Conservation (phyloP, 2,113 vertebrate genomes). For the Nothoprocta perdicaria region DNA sequence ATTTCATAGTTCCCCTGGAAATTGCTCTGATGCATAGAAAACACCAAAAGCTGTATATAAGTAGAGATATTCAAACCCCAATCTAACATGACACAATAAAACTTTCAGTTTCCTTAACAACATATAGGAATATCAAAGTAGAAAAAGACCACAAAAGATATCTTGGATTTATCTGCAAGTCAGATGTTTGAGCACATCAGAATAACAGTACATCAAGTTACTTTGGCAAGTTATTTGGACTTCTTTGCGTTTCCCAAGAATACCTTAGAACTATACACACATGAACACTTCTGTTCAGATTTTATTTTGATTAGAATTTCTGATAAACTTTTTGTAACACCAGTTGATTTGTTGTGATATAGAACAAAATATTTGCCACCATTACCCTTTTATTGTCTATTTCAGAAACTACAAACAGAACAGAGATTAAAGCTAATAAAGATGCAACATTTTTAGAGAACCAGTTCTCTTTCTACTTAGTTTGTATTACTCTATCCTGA, state of each 20-base stretch:
- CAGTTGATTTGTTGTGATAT: neutral
- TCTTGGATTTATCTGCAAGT: neutral
- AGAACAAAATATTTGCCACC: neutral
- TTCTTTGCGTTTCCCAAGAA: neutral
- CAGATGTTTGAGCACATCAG: neutral
- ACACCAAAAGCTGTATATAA: neutral
- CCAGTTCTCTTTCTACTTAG: neutral
- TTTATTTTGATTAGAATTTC: neutral
- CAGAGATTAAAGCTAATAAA: neutral
- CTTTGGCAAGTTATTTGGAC: neutral
- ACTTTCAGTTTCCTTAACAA: accelerated
- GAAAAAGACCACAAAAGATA: neutral
- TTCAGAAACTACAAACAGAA: neutral
- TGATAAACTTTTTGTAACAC: neutral
- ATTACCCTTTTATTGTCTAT: neutral
- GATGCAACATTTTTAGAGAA: neutral
- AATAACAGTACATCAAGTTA: neutral
- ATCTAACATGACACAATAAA: neutral
- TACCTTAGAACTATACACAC: neutral
- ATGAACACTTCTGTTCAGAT: neutral
- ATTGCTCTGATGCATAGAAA: neutral
- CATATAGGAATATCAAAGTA: neutral
- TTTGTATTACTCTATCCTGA: neutral
- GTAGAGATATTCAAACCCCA: neutral
- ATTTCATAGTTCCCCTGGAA: neutral